These are phyloP conservation scores for Columbina picui DNA, from an alignment of 2,113 vertebrate genomes.

Conservation along the genomic window DNA sequence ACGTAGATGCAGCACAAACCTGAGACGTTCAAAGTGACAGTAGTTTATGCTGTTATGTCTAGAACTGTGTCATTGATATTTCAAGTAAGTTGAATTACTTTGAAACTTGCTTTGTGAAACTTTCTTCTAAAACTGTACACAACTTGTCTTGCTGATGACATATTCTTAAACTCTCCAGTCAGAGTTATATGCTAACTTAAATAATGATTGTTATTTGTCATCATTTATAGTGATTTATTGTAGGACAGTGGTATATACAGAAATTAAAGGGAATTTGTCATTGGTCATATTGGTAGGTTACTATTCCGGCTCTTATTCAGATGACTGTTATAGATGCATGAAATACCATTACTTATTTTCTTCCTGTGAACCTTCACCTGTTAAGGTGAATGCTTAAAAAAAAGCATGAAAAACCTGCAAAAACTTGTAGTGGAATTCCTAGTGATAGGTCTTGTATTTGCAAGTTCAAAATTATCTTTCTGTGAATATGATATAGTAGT, in stretches of 20 bases:
- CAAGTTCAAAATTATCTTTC: not conserved
- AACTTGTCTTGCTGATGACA: not conserved
- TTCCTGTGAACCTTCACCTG: not conserved
- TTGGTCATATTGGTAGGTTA: not conserved
- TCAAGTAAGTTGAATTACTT: not conserved
- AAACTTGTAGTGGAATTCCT: not conserved
- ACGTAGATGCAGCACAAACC: not conserved
- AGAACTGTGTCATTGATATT: not conserved
- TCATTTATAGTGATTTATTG: not conserved
- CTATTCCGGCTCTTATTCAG: not conserved
- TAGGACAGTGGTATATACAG: not conserved
- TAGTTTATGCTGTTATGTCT: not conserved
- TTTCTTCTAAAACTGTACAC: not conserved
- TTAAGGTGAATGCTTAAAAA: not conserved
- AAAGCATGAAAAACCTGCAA: not conserved
- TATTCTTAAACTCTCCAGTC: not conserved
- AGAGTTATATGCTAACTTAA: not conserved
- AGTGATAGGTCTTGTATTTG: not conserved
- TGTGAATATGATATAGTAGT: not conserved
- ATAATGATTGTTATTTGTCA: not conserved
- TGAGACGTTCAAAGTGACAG: not conserved
- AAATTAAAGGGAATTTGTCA: not conserved
- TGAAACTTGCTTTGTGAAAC: not conserved
- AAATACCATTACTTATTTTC: accelerated
- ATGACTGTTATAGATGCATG: not conserved